Base-by-base conservation (phyloP, 2,888 invertebrate species). In the Quadriops clusia region DNA sequence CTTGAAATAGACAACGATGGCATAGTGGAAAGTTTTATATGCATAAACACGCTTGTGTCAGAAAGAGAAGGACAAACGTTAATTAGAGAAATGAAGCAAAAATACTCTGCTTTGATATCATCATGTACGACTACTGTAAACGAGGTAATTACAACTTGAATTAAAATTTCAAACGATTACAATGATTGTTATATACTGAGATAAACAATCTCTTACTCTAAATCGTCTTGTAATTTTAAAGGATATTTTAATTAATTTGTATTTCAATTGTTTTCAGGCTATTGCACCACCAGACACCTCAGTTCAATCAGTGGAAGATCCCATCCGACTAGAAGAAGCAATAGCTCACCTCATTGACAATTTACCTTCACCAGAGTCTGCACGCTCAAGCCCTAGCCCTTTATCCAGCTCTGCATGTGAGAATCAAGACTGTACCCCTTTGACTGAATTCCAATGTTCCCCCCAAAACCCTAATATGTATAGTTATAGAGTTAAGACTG, bases 1-100 rank as follows among this genome's bases (percentile, higher is more conserved):
- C 68, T 90, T 30, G 89, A 89, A 61, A 77, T 82, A 41, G 83
- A 86, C 50, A 75, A 72, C 50, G 75, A 78, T 4, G 81, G 84
- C 43, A 74, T 74, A 33, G 82, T 86, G 14, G 80, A 79, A 51
- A 85, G 86, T 38, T 87, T 90, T 60, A 77, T 87, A 20, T 90
- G 89, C 59, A 72, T 89, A 32, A 90, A 90, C 54, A 80, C 80
- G 35, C 65, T 84, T 31, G 66, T 79, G 11, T 72, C 76, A 39
- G 73, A 78, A 34, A 74, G 77, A 38, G 84, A 85, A 49, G 87
- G 87, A 7, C 64, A 68, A 37, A 63, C 68, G 34, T 70, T 80
- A 49, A 74, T 83, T 40, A 69, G 72, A 28, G 78, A 85, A 43
- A 86, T 87, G 85, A 85, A 82, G 53, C 67, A 68, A 37, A 73